Base-by-base conservation (phyloP, 2,888 invertebrate species). In the Polydrusus cervinus region DNA sequence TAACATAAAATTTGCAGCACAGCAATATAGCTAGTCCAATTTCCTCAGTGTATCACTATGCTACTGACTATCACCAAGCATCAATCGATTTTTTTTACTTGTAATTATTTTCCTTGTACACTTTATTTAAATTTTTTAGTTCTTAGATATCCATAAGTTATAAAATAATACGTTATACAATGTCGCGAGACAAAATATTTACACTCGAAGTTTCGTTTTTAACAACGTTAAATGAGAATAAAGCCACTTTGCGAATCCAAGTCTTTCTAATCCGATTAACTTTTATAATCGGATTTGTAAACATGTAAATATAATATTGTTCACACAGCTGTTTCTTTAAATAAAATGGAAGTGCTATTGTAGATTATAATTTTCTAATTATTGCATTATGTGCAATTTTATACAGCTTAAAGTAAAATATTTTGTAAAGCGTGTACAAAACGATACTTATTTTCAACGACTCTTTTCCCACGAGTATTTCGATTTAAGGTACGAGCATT, bases 241-340 rank as follows among this genome's bases (percentile, higher is more conserved):
- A 55, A 55, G 55, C n/a, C 55, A 55, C 55, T 55, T 55, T 14
- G 34, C n/a, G 55, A 34, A 34, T 34, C 34, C 7, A 55, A 55
- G 55, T n/a, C 30, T 55, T 14, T 7, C 34, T 8, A 55, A 55
- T 55, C 55, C 34, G 55, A 55, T 55, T 55, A 34, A 34, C 53
- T 18, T 20, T 55, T 55, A 55, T 55, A 55, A 55, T 55, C 55
- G 55, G 55, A 55, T 55, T 34, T 55, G 34, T 55, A 34, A 55
- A 34, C 55, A 34, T 34, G 34, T 14, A 55, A 14, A 34, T 34
- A 53, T 8, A 55, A 55, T 55, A 55, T 30, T 55, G 34, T 55
- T 34, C 1, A 34, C 14, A 55, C 55, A 14, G n/a, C 6, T 34
- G 14, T 34, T 9, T 55, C n/a, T 30, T 30, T 55, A 14, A 30